Base-by-base conservation (phyloP, 1,140 invertebrate genomes). In the Bombyx mandarina region DNA sequence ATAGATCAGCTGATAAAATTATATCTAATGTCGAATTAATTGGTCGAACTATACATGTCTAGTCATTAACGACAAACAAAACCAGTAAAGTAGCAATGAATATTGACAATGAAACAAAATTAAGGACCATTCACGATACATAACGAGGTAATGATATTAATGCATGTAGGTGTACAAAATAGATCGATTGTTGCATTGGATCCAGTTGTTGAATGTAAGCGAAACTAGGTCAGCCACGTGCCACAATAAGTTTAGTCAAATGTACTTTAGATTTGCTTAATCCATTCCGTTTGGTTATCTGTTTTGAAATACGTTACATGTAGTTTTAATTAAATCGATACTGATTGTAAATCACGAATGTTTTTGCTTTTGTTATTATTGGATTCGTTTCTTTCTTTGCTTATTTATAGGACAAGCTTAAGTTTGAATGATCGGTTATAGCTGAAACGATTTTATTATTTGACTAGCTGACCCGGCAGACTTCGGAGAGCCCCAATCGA, bases 191-290 rank as follows among this genome's bases (percentile, higher is more conserved):
- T 51, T 35, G 26, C 26, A 51, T 35, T 35, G 22, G 45, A 10
- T 47, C n/a, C n/a, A 6, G 7, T 50, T 50, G 48, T 22, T 50
- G 7, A 35, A 35, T 51, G 4, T 51, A 42, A 54, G 43, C 55
- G 62, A 66, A 78, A 68, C 58, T 76, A 69, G 69, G 66, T 53
- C 70, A 60, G 63, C 60, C 76, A 77, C 76, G 76, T 79, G 74
- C 70, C 61, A 64, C 52, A 61, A 60, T 63, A 55, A 62, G 48
- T 54, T 68, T 44, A 52, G 10, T 64, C 26, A 35, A 35, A 35
- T 35, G 26, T 35, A 35, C 2, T 35, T 35, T 35, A 35, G 26
- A 35, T 35, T 35, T 35, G 26, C 26, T 35, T 35, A 35, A 35
- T 35, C 4, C 26, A 35, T 35, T 35, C 26, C 26, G 26, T 35